Evolutionary conservation across 2,113 vertebrate species (phyloP).

Genomic region (Macrotis lagotis): DNA sequence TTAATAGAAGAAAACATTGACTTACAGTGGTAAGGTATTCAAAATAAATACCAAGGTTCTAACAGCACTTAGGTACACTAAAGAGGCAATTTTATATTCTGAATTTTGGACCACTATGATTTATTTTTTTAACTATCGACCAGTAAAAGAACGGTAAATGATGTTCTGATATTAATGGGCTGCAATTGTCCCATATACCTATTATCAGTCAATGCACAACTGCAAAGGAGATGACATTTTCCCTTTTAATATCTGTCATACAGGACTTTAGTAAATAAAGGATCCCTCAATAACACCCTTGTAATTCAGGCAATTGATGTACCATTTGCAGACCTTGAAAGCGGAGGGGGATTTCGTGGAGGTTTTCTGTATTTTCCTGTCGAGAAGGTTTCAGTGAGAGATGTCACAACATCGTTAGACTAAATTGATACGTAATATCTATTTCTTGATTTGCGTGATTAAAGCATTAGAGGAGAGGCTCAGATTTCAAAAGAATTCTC

Average conservation of each 20-base stretch:
- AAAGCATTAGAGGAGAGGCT: constrained; percentile 78
- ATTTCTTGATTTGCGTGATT: constrained; percentile 81
- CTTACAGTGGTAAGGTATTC: constrained; percentile 40
- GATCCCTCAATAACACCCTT: not conserved
- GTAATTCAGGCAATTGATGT: not conserved
- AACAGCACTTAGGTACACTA: not conserved
- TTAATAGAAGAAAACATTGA: constrained; percentile 21
- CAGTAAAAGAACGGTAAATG: not conserved
- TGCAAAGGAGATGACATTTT: constrained; percentile 66
- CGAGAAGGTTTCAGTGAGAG: constrained; percentile 69
- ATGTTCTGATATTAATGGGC: constrained; percentile 40
- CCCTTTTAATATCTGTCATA: constrained; percentile 64
- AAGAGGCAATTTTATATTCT: not conserved
- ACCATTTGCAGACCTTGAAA: constrained; percentile 18
- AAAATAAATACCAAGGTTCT: not conserved
- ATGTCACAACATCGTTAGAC: constrained; percentile 67
- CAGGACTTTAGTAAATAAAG: constrained; percentile 55
- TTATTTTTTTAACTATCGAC: constrained; percentile 24
- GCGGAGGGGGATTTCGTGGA: constrained; percentile 31
- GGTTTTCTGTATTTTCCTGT: constrained; percentile 55
- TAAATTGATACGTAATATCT: constrained; percentile 75
- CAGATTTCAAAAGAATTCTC: constrained; percentile 80
- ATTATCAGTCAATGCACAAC: constrained; percentile 45
- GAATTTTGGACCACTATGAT: not conserved
- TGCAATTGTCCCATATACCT: constrained; percentile 7